Conservation (phyloP, 2,113 vertebrate species). For the Chaetorhynchus papuensis region DNA sequence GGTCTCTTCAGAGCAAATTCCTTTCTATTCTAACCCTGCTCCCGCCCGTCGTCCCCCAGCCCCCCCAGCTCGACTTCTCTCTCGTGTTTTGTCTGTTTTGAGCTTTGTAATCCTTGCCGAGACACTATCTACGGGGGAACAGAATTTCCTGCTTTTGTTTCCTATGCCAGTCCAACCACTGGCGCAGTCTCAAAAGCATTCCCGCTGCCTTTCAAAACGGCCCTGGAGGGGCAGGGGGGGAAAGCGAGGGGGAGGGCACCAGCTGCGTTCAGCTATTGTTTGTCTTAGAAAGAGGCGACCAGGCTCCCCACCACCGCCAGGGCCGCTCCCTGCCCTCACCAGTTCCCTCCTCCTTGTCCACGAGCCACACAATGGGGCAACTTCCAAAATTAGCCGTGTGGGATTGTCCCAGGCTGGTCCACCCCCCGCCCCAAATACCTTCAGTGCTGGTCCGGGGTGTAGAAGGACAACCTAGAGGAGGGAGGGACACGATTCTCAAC, state of each 20-base stretch:
- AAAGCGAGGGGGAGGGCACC: constrained; percentile 69
- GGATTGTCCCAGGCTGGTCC: constrained; percentile 59
- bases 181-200: constrained; percentile 83
- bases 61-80: constrained; percentile 66
- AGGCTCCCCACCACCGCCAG: constrained; percentile 37
- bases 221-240: constrained; percentile 56
- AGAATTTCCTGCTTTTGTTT: constrained; percentile 86
- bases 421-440: background rate
- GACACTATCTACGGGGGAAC: constrained; percentile 83
- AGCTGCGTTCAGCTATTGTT: constrained; percentile 78
- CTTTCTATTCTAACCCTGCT: constrained; percentile 77
- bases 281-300: constrained; percentile 55
- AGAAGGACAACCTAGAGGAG: constrained; percentile 16
- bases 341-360: constrained; percentile 41
- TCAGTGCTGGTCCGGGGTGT: background rate
- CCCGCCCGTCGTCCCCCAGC: constrained; percentile 59
- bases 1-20: constrained; percentile 77
- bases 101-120: constrained; percentile 82
- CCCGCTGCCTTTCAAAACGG: constrained; percentile 77
- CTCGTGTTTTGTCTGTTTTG: constrained; percentile 80
- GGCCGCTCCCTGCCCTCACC: constrained; percentile 46
- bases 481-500: constrained; percentile 19
- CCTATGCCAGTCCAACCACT: constrained; percentile 76
- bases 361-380: constrained; percentile 71
- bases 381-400: constrained; percentile 75